phyloP scores from a whole-genome alignment of 2,888 invertebrate species.

The Eulithis prunata region DNA sequence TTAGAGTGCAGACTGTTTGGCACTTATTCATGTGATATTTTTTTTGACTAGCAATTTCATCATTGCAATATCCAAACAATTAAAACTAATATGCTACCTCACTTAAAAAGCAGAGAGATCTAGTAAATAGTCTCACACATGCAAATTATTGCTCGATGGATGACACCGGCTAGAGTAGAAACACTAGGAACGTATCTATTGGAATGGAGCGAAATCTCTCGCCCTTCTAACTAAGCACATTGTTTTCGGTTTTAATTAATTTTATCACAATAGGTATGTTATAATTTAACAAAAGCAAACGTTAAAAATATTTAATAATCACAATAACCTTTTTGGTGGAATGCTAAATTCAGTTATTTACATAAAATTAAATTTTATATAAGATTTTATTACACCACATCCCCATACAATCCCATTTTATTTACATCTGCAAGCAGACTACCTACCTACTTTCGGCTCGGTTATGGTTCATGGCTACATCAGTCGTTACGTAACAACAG shows the following conservation, averaged over 20 bases:
- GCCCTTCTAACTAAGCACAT: not conserved
- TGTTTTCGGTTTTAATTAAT: not conserved
- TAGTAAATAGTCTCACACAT: not conserved
- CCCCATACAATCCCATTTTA: slow-evolving; percentile 28
- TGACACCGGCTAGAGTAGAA: not conserved
- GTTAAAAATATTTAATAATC: slow-evolving; percentile 26
- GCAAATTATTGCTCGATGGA: not conserved
- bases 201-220: not conserved
- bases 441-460: slow-evolving; percentile 52
- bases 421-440: slow-evolving; percentile 21
- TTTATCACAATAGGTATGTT: slow-evolving; percentile 1
- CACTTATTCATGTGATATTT: slow-evolving; percentile 63
- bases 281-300: slow-evolving; percentile 10
- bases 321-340: slow-evolving; percentile 29
- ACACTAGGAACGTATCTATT: not conserved
- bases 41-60: slow-evolving; percentile 66
- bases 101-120: not conserved
- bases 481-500: slow-evolving; percentile 58
- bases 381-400: slow-evolving; percentile 29
- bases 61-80: slow-evolving; percentile 41
- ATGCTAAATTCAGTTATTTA: slow-evolving; percentile 17
- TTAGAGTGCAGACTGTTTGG: slow-evolving; percentile 73
- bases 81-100: not conserved
- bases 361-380: slow-evolving; percentile 10
- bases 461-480: slow-evolving; percentile 58